Evolutionary conservation across 2,888 invertebrate species (phyloP).

Genomic region (Masnerella sp.): DNA sequence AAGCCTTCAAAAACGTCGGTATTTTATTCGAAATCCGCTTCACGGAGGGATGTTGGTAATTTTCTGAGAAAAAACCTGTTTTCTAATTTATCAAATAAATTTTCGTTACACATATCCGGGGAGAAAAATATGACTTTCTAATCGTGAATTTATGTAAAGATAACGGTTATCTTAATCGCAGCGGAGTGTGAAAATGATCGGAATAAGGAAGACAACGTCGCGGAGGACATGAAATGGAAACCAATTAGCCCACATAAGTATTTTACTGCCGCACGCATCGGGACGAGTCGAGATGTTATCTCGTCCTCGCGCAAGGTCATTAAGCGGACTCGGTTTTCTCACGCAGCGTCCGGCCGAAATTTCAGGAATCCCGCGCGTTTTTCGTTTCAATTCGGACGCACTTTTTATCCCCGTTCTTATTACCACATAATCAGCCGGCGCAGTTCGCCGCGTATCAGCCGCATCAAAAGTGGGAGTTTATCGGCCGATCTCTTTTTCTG

Average conservation of each 20-base stretch:
- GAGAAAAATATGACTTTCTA: slow-evolving; percentile 21
- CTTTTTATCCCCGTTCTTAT: not conserved
- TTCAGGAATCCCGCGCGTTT: slow-evolving; percentile 11
- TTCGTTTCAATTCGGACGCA: not conserved
- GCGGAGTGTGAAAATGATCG: slow-evolving; percentile 42
- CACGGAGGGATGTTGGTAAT: too few species aligned
- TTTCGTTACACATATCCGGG: not conserved
- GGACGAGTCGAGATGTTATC: slow-evolving; percentile 69
- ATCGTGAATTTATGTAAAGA: slow-evolving; percentile 18
- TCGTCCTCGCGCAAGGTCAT: slow-evolving; percentile 63
- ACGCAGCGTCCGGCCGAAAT: slow-evolving; percentile 61
- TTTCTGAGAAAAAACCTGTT: too few species aligned
- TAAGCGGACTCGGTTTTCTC: slow-evolving; percentile 67
- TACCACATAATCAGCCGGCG: not conserved
- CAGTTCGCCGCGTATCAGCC: slow-evolving; percentile 15
- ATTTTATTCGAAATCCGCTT: too few species aligned
- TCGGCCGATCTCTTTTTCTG: slow-evolving; percentile 29
- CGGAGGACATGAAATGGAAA: slow-evolving; percentile 61
- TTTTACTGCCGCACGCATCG: slow-evolving; percentile 66
- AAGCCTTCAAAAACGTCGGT: too few species aligned
- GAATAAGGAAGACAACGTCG: slow-evolving; percentile 35
- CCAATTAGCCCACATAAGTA: slow-evolving; percentile 72
- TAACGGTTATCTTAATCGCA: slow-evolving; percentile 44
- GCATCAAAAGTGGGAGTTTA: slow-evolving; percentile 17
- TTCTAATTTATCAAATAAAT: too few species aligned